Evolutionary conservation across 1,140 invertebrate genomes (phyloP).

Genomic region (Anastatus disparis): DNA sequence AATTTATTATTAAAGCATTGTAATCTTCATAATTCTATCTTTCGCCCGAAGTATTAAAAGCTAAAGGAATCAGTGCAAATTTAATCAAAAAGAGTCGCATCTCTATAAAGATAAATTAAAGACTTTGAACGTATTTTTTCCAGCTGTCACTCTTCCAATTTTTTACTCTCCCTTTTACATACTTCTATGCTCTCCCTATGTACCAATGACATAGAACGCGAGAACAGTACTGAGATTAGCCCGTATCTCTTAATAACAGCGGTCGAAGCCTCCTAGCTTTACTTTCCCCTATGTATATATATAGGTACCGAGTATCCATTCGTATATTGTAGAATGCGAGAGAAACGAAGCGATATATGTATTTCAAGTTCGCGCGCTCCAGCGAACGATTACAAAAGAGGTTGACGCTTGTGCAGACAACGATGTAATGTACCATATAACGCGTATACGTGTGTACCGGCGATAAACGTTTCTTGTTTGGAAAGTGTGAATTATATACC

Average conservation of each 20-base stretch:
- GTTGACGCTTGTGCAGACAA: too few species aligned
- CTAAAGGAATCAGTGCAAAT: neutral
- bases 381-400: neutral
- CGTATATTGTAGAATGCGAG: too few species aligned
- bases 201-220: too few species aligned
- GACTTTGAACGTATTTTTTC: neutral
- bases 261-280: too few species aligned
- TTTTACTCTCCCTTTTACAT: neutral
- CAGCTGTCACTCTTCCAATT: neutral
- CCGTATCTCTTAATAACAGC: conserved; percentile 11
- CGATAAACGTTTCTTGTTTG: conserved; percentile 26
- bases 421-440: neutral
- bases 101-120: neutral
- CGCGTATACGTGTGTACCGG: conserved; percentile 4
- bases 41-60: neutral
- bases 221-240: conserved; percentile 8
- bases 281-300: too few species aligned
- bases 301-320: too few species aligned
- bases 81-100: neutral
- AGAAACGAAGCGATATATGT: too few species aligned
- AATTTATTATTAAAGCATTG: neutral
- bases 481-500: conserved; percentile 20
- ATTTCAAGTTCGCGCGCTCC: neutral
- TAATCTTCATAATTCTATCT: neutral
- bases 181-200: neutral